Evolutionary conservation across 23 tunicate genomes (phyloP).

Genomic region (Pegea sp.): DNA sequence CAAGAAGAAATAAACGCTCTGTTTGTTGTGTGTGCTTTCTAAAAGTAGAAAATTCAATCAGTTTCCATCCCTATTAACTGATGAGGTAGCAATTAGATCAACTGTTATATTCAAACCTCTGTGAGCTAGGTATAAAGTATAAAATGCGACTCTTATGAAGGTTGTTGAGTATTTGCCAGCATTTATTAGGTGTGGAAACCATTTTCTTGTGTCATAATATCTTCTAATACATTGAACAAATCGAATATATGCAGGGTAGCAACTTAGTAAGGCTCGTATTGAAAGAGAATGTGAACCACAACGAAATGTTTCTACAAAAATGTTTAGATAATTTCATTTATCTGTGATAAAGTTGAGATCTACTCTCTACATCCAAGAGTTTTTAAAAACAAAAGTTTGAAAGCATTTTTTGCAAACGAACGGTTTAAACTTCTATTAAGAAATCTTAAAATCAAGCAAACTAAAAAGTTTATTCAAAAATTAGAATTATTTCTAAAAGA

Average conservation of each 20-base stretch:
- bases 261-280: slow-evolving; percentile 38
- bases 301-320: background rate
- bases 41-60: background rate
- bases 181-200: slow-evolving; percentile 89
- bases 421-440: no score
- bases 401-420: no score
- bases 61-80: background rate
- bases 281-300: slow-evolving; percentile 66
- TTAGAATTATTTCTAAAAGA: no score
- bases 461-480: no score
- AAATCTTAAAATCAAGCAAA: no score
- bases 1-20: slow-evolving; percentile 64
- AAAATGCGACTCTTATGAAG: slow-evolving; percentile 49
- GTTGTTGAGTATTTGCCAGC: slow-evolving; percentile 99
- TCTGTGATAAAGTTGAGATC: no score
- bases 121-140: slow-evolving; percentile 35
- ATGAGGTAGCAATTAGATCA: background rate
- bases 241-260: slow-evolving; percentile 85
- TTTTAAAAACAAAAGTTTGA: no score
- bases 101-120: slow-evolving; percentile 8
- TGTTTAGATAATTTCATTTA: no score
- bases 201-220: slow-evolving; percentile 57
- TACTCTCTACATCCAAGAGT: no score
- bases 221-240: slow-evolving; percentile 89
- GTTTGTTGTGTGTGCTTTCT: slow-evolving; percentile 17